Evolutionary conservation across 2,797 vertebrate genomes (phyloP).

Genomic region (Gila robusta): DNA sequence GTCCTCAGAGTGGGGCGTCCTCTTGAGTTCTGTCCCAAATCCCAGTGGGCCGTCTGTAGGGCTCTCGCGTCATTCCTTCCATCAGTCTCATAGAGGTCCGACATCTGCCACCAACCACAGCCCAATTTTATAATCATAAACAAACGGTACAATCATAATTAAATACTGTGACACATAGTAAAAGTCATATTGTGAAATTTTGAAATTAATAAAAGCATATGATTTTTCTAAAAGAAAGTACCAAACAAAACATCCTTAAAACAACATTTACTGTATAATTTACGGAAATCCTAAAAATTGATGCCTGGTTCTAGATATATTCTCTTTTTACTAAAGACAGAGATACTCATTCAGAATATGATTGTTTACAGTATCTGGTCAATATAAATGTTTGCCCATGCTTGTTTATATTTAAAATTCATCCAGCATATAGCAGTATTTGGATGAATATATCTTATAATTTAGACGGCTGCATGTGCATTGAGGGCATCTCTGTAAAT

Average conservation of each 20-base stretch:
- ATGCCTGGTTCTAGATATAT: not conserved
- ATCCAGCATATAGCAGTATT: not conserved
- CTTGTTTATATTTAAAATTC: slow-evolving; percentile 12
- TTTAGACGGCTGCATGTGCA: slow-evolving; percentile 32
- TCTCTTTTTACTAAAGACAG: not conserved
- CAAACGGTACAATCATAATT: not conserved
- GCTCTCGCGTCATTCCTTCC: not conserved
- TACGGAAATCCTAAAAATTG: not conserved
- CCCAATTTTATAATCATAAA: not conserved
- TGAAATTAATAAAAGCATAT: not conserved
- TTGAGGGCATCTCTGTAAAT: slow-evolving; percentile 48
- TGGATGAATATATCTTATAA: not conserved
- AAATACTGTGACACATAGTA: not conserved
- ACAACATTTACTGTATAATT: not conserved
- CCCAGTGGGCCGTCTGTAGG: not conserved
- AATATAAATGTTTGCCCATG: not conserved
- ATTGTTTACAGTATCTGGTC: not conserved
- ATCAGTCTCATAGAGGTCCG: not conserved
- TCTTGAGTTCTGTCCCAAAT: slow-evolving; percentile 3
- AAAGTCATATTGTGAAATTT: not conserved
- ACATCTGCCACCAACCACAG: slow-evolving; percentile 21
- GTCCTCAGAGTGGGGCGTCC: not conserved
- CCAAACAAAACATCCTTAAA: not conserved
- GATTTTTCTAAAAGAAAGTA: not conserved
- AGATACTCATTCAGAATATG: not conserved